phyloP scores from a whole-genome alignment of 1,140 invertebrate species.

The Papilio helenus region DNA sequence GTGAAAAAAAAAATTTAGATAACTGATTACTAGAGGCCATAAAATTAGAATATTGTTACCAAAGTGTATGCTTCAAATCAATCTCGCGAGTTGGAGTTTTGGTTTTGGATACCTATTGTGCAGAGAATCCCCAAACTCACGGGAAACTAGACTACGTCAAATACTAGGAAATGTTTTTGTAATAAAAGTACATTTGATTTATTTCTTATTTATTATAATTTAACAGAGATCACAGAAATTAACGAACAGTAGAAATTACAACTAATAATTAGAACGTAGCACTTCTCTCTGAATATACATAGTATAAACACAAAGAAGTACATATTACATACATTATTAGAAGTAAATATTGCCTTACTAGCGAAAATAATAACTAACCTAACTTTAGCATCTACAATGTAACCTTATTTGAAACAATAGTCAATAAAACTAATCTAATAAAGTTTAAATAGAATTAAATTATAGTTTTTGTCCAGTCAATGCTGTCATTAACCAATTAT shows the following conservation, averaged over 20 bases:
- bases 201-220: neutral
- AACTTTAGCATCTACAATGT: neutral
- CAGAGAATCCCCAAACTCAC: neutral
- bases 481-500: neutral
- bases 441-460: neutral
- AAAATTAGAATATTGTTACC: no score
- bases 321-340: no score
- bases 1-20: no score
- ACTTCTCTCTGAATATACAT: constrained; percentile 74
- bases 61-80: neutral
- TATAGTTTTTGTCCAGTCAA: neutral
- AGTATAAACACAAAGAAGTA: constrained; percentile 76
- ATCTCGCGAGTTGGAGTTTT: neutral
- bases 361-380: neutral
- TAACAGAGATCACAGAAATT: constrained; percentile 30
- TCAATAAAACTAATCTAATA: neutral
- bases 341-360: constrained; percentile 54
- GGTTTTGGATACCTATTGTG: neutral
- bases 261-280: neutral
- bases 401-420: neutral
- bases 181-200: neutral
- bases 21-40: no score
- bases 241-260: constrained; percentile 1
- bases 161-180: neutral
- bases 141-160: neutral